Percentiles rank a stretch among this genome's conserved stretches.
phyloP scores from a whole-genome alignment of 23 tunicate genomes.

The Ascidia mentula region DNA sequence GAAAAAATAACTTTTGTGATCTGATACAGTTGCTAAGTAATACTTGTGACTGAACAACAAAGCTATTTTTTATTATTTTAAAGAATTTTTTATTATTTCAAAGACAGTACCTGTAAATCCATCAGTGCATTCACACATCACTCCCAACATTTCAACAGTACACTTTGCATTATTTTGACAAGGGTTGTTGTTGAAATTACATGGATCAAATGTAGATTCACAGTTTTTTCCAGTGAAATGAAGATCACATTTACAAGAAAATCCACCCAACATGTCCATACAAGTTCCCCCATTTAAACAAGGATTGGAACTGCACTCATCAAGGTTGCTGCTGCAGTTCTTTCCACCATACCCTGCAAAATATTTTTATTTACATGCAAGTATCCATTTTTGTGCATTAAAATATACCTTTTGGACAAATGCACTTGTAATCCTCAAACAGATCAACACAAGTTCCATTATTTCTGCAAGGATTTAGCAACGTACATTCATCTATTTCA shows the following conservation, averaged over 20 bases:
- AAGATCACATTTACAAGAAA: neutral
- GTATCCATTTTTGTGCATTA: neutral
- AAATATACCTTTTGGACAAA: neutral
- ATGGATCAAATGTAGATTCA: neutral
- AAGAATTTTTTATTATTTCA: neutral
- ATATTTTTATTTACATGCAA: neutral
- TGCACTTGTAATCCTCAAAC: neutral
- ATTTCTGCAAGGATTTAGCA: neutral
- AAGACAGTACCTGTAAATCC: neutral
- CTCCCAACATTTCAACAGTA: neutral
- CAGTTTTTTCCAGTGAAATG: neutral
- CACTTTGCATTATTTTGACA: neutral
- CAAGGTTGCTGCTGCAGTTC: neutral
- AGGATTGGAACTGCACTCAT: constrained; percentile 1
- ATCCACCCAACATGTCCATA: neutral
- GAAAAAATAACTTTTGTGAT: neutral
- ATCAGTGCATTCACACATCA: neutral
- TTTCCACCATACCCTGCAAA: neutral
- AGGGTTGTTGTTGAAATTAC: neutral
- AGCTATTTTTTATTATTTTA: neutral
- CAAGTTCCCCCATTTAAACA: neutral
- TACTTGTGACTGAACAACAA: neutral
- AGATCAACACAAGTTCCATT: neutral
- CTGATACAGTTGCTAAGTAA: too few species aligned
- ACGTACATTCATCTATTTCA: neutral